A percentile compares a stretch with the other conserved stretches of the same genome.
Conservation (phyloP, 2,797 vertebrate genomes). For the Anas capensis region DNA sequence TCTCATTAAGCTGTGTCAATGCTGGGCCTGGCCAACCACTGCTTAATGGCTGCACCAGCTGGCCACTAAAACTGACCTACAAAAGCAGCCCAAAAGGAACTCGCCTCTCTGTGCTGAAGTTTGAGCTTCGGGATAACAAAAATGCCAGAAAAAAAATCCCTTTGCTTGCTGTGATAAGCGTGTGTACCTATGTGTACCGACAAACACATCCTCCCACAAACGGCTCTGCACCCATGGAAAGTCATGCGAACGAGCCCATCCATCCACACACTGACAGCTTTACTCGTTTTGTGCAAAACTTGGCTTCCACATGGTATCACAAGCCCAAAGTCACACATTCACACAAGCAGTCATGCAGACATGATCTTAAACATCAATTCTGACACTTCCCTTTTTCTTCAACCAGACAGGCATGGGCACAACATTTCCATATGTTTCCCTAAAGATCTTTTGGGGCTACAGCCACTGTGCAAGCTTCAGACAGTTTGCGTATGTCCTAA, state of each 20-base stretch:
- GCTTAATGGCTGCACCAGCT: slow-evolving; percentile 4
- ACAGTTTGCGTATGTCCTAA: background rate
- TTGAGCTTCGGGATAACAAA: background rate
- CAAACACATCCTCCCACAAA: background rate
- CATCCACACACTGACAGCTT: background rate
- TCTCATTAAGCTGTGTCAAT: slow-evolving; percentile 26
- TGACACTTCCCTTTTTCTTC: background rate
- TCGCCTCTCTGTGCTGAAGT: background rate
- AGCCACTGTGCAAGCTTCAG: background rate
- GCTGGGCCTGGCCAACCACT: background rate
- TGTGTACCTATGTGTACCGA: background rate
- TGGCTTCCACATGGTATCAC: background rate
- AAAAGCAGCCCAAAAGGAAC: background rate
- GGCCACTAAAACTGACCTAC: background rate
- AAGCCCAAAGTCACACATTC: background rate
- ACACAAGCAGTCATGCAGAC: background rate
- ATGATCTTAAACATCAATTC: background rate
- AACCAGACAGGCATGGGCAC: background rate
- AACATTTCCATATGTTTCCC: background rate
- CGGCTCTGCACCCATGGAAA: background rate
- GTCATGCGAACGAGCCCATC: background rate
- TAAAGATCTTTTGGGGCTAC: background rate
- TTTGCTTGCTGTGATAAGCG: background rate
- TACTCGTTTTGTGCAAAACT: background rate
- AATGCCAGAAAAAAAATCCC: background rate